Evolutionary conservation across 2,888 invertebrate genomes (phyloP).

Genomic region (Monochamus alternatus): DNA sequence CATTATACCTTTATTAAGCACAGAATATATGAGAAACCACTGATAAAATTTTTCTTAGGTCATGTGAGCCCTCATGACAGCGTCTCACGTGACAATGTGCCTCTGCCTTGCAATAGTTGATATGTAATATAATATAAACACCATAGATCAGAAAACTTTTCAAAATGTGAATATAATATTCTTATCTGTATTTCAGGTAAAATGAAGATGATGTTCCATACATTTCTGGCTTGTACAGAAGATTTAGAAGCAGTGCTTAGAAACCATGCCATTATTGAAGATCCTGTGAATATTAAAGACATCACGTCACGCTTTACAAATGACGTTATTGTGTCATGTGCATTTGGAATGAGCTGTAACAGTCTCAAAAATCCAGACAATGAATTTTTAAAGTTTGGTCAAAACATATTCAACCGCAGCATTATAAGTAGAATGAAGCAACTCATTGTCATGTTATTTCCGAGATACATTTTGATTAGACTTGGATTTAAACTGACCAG

Average conservation of each 20-base stretch:
- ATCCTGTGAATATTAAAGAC: conserved; percentile 64
- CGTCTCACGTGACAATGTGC: too few relatives aligned
- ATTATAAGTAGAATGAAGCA: conserved; percentile 34
- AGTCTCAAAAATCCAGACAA: conserved; percentile 72
- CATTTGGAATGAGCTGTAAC: conserved; percentile 75
- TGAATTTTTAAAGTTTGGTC: conserved; percentile 67
- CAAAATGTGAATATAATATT: too few relatives aligned
- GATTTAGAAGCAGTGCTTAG: conserved; percentile 48
- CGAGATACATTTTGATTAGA: conserved; percentile 44
- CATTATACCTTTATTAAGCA: too few relatives aligned
- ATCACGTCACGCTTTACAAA: conserved; percentile 74
- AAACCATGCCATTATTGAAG: conserved; percentile 37
- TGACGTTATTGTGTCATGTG: conserved; percentile 75
- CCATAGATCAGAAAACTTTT: too few relatives aligned
- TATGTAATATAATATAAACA: too few relatives aligned
- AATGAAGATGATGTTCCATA: conserved; percentile 78
- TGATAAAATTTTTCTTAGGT: too few relatives aligned
- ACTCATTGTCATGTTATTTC: conserved; percentile 43
- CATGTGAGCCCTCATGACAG: too few relatives aligned
- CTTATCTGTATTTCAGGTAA: conserved; percentile 71
- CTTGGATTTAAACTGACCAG: conserved; percentile 54
- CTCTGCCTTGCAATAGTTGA: too few relatives aligned
- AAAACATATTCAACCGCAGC: conserved; percentile 46
- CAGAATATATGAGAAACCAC: too few relatives aligned
- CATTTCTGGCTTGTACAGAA: conserved; percentile 72